phyloP scores from a whole-genome alignment of 2,888 invertebrate genomes.

The Tridacna gigas region DNA sequence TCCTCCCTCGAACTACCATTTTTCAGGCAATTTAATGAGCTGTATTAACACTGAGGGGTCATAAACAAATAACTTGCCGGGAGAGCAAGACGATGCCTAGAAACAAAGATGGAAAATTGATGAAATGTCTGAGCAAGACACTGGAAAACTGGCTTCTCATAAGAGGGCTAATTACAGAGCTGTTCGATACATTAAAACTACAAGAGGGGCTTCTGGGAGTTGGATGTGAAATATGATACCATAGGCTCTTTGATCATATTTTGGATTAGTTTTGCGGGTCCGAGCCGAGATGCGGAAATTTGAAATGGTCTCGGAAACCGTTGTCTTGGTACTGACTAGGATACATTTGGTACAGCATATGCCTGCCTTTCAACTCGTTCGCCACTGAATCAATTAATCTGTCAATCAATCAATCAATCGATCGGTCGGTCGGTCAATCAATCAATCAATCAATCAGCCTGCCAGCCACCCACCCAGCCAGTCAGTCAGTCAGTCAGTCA shows the following conservation, averaged over 20 bases:
- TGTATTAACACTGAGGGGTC: constrained; percentile 48
- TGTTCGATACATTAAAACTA: constrained; percentile 12
- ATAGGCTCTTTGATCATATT: constrained; percentile 4
- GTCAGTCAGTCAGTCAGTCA: too few species aligned
- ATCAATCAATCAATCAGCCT: too few species aligned
- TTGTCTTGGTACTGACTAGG: not conserved
- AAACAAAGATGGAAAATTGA: constrained; percentile 54
- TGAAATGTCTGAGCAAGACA: constrained; percentile 40
- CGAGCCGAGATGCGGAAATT: not conserved
- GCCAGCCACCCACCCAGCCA: too few species aligned
- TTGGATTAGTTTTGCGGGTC: constrained; percentile 1
- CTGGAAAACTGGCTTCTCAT: constrained; percentile 29
- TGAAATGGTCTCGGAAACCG: not conserved
- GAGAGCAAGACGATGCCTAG: constrained; percentile 24
- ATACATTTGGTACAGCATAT: too few species aligned
- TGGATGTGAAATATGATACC: constrained; percentile 7
- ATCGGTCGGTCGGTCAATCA: too few species aligned
- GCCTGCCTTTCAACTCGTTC: too few species aligned
- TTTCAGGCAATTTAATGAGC: constrained; percentile 46
- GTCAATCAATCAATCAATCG: too few species aligned
- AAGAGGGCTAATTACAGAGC: constrained; percentile 35
- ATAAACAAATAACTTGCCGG: constrained; percentile 53
- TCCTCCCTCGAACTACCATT: constrained; percentile 46
- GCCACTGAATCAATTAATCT: too few species aligned
- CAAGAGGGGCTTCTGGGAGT: constrained; percentile 3